A percentile compares a stretch with the other conserved stretches of the same genome.
phyloP scores from a whole-genome alignment of 2,797 vertebrate species.

The Pseudomugil gertrudae region DNA sequence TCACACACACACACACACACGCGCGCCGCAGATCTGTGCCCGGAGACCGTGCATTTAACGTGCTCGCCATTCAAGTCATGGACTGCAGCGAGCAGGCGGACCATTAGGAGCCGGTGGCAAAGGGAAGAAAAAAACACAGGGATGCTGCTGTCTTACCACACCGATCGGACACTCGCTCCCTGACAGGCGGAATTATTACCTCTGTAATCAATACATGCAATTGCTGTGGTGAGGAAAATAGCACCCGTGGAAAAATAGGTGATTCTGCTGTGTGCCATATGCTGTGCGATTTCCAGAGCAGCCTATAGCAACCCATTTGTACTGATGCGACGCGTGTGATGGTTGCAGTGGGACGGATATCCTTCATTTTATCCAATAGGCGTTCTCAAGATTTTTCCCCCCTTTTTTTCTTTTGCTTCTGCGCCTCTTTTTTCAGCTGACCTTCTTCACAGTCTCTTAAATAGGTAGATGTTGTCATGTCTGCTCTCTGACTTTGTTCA shows the following conservation, averaged over 20 bases:
- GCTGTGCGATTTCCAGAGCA: slow-evolving; percentile 55
- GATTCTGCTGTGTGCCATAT: slow-evolving; percentile 41
- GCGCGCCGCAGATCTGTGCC: slow-evolving; percentile 34
- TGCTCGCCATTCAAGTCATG: slow-evolving; percentile 77
- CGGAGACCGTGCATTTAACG: slow-evolving; percentile 59
- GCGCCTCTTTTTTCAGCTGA: slow-evolving; percentile 39
- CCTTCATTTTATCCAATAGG: slow-evolving; percentile 63
- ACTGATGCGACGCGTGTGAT: slow-evolving; percentile 69
- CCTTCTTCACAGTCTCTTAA: slow-evolving; percentile 47
- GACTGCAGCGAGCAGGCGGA: slow-evolving; percentile 68
- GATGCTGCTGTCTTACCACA: slow-evolving; percentile 40
- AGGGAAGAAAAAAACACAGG: slow-evolving; percentile 28
- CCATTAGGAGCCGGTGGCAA: slow-evolving; percentile 69
- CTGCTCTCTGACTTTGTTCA: not conserved
- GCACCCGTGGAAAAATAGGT: slow-evolving; percentile 31
- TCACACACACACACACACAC: slow-evolving; percentile 31
- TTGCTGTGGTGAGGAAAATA: slow-evolving; percentile 24
- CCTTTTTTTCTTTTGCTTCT: slow-evolving; percentile 25
- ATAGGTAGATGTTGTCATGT: slow-evolving; percentile 27
- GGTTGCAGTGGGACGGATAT: slow-evolving; percentile 71
- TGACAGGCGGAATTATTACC: slow-evolving; percentile 60
- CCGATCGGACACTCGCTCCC: slow-evolving; percentile 48
- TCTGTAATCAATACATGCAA: slow-evolving; percentile 64
- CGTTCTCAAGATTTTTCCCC: slow-evolving; percentile 37
- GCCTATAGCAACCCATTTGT: slow-evolving; percentile 55